Evolutionary conservation across 2,113 vertebrate genomes (phyloP).

Genomic region (Phaethornis superciliosus): DNA sequence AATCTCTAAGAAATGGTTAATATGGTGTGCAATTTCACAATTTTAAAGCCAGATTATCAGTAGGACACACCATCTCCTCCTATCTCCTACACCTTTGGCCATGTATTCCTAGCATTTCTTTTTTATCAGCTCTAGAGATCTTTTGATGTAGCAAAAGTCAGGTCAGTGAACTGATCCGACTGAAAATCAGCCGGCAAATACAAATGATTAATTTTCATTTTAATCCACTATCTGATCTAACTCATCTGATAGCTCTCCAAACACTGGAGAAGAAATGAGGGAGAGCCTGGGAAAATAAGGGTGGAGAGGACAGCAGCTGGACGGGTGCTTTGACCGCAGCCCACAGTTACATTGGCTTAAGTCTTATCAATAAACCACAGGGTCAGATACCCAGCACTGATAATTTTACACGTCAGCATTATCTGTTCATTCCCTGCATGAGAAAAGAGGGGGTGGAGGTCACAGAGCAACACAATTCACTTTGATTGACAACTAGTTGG

Average conservation of each 20-base stretch:
- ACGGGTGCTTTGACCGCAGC: constrained; percentile 41
- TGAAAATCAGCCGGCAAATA: constrained; percentile 41
- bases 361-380: constrained; percentile 57
- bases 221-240: constrained; percentile 8
- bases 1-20: neutral
- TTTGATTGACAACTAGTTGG: constrained; percentile 33
- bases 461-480: constrained; percentile 56
- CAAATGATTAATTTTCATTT: constrained; percentile 53
- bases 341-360: constrained; percentile 42
- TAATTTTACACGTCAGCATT: constrained; percentile 50
- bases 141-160: neutral
- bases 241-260: neutral
- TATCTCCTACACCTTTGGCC: neutral
- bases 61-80: neutral
- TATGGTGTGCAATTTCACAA: neutral
- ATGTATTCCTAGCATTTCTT: constrained; percentile 21
- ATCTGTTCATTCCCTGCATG: constrained; percentile 47
- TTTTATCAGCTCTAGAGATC: neutral
- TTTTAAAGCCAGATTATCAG: neutral
- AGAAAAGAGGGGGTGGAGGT: constrained; percentile 69
- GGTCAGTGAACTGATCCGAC: neutral
- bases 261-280: constrained; percentile 18
- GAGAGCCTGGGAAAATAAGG: constrained; percentile 64
- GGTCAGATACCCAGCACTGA: constrained; percentile 45
- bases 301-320: constrained; percentile 48